Base-by-base conservation (phyloP, 2,888 invertebrate genomes). In the Platycnemis pennipes region DNA sequence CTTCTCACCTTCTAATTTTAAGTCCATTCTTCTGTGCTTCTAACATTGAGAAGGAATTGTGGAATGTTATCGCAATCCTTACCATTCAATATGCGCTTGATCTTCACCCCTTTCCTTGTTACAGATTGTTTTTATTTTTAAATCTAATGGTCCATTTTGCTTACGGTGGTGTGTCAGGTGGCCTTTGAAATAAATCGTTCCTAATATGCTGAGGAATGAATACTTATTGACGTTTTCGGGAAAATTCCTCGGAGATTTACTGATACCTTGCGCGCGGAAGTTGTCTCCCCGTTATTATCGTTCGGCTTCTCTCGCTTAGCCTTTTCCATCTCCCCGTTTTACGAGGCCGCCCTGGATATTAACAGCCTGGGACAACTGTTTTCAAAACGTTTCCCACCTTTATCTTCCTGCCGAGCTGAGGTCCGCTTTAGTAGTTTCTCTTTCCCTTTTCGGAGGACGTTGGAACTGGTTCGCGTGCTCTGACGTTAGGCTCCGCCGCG, bases 321-420 rank as follows among this genome's bases (percentile, higher is more conserved):
- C 49, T 49, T 63, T 63, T 63, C 63, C 63, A 22, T 63, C 63
- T 19, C 63, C 63, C n/a, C 3, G 11, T 37, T 77, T 77, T 26
- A 37, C 31, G 37, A 13, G 37, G 31, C 77, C 77, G 13, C 77
- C 13, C 37, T 16, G 77, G 13, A 31, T 77, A 37, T 37, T 77
- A 37, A 77, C 77, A 37, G 37, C 77, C 31, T 7, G 77, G 26
- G 37, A 77, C 77, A 77, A 77, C 77, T 77, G 77, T 77, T 77
- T 77, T 77, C 77, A 77, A 77, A 77, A 37, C 77, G 77, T 77
- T 77, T 77, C 77, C 77, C 77, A 37, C 77, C 77, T 77, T 37
- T 26, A 63, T 63, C 63, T 63, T 63, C 26, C 63, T 26, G 26
- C 7, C n/a, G 63, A 63, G 77, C 77, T 3, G 77, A 77, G 37